Conservation (phyloP, 2,113 vertebrate species). For the Cephalopholis sonnerati region DNA sequence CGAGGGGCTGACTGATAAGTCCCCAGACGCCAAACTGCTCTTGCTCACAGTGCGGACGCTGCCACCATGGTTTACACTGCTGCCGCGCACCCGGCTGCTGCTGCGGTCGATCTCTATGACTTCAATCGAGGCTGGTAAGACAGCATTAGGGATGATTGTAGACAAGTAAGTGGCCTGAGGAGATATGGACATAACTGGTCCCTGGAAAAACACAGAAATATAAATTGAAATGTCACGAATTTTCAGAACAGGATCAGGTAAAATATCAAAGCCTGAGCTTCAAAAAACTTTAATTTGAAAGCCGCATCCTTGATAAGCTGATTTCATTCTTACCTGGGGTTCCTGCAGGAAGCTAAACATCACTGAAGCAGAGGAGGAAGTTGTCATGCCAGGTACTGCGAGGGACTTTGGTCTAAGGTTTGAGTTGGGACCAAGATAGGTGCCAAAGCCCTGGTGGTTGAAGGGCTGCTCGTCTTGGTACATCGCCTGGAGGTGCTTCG, state of each 20-base stretch:
- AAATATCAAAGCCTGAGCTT: slow-evolving; percentile 1
- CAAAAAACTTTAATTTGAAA: slow-evolving; percentile 2
- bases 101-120: slow-evolving; percentile 90
- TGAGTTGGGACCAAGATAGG: slow-evolving; percentile 76
- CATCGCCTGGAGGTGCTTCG: slow-evolving; percentile 86
- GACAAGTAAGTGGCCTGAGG: slow-evolving; percentile 97
- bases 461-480: slow-evolving; percentile 87
- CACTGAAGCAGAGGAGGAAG: slow-evolving; percentile 69
- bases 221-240: background rate
- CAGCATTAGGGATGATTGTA: slow-evolving; percentile 96
- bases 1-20: slow-evolving; percentile 85
- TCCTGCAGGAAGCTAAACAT: slow-evolving; percentile 84
- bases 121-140: slow-evolving; percentile 91
- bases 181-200: slow-evolving; percentile 96
- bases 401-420: slow-evolving; percentile 91
- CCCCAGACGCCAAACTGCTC: slow-evolving; percentile 86
- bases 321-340: slow-evolving; percentile 74
- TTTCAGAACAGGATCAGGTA: background rate
- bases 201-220: slow-evolving; percentile 53
- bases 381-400: slow-evolving; percentile 91
- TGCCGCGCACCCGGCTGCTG: slow-evolving; percentile 72
- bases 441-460: slow-evolving; percentile 81
- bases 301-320: background rate
- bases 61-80: slow-evolving; percentile 55
- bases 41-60: slow-evolving; percentile 90